These are phyloP conservation scores for Sepiola atlantica DNA, from an alignment of 2,888 invertebrate species.

Conservation along the genomic window DNA sequence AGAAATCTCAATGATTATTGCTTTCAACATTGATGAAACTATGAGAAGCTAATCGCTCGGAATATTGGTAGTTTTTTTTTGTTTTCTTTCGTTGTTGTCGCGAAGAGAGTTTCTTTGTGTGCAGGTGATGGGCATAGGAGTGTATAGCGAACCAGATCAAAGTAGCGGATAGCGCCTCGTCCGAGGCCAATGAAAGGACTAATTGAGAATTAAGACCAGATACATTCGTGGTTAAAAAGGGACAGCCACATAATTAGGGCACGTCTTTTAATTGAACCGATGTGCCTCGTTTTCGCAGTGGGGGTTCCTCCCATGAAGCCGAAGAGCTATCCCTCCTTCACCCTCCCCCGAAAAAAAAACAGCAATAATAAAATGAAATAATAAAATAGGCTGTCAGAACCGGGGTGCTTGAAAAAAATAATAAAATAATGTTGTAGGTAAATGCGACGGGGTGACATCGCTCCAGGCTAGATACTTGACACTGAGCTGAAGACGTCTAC, in stretches of 20 bases:
- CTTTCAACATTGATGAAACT: not conserved
- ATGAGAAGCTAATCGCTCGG: not conserved
- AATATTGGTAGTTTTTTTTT: not conserved
- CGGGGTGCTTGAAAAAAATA: not conserved
- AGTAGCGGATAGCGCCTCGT: not conserved
- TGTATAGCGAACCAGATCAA: not conserved
- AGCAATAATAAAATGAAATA: not conserved
- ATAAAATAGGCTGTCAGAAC: not conserved
- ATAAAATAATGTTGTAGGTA: not conserved
- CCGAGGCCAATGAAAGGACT: not conserved
- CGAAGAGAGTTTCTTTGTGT: not conserved
- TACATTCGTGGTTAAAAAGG: not conserved
- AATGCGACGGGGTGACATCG: not conserved
- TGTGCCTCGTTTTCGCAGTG: not conserved
- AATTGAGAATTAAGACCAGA: slow-evolving; percentile 7
- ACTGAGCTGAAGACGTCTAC: not conserved
- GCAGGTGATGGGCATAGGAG: not conserved
- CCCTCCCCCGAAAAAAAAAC: not conserved
- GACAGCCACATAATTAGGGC: slow-evolving; percentile 32
- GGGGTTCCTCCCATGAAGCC: slow-evolving; percentile 7
- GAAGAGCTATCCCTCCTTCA: not conserved
- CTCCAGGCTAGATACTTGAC: not conserved
- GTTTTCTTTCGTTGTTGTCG: not conserved
- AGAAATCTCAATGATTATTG: not conserved
- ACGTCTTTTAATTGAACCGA: not conserved